These are phyloP conservation scores for Nyctibius bracteatus DNA, from an alignment of 2,113 vertebrate species.

Conservation along the genomic window DNA sequence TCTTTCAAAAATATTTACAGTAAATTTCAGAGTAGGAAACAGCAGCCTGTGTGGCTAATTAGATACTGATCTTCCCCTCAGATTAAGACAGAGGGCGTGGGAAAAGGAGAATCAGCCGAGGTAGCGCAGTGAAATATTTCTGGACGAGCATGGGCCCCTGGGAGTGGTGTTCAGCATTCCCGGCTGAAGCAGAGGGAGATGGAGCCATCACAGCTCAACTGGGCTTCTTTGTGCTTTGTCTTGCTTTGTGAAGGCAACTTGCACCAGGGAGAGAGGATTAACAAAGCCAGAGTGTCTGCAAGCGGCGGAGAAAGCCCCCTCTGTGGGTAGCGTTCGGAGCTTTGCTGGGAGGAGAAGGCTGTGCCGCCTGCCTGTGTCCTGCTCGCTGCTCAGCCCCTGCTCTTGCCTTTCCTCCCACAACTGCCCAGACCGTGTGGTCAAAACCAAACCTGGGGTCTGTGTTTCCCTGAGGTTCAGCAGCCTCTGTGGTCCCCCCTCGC, in stretches of 20 bases:
- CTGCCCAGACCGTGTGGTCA: background rate
- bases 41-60: background rate
- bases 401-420: rapidly evolving
- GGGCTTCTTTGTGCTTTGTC: background rate
- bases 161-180: background rate
- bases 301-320: background rate
- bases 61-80: background rate
- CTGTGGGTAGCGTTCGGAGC: background rate
- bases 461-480: background rate
- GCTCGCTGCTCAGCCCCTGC: background rate
- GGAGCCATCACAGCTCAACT: rapidly evolving
- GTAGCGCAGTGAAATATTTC: background rate
- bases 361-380: background rate
- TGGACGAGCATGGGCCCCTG: background rate
- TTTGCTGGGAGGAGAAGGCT: background rate
- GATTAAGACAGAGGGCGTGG: background rate
- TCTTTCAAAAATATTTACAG: background rate
- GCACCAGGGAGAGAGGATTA: background rate
- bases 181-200: background rate
- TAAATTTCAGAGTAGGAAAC: background rate
- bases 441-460: background rate
- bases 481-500: rapidly evolving
- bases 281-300: background rate
- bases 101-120: background rate
- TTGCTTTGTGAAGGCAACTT: background rate